Evolutionary conservation across 2,797 vertebrate species (phyloP).

Genomic region (Margarornis squamiger): DNA sequence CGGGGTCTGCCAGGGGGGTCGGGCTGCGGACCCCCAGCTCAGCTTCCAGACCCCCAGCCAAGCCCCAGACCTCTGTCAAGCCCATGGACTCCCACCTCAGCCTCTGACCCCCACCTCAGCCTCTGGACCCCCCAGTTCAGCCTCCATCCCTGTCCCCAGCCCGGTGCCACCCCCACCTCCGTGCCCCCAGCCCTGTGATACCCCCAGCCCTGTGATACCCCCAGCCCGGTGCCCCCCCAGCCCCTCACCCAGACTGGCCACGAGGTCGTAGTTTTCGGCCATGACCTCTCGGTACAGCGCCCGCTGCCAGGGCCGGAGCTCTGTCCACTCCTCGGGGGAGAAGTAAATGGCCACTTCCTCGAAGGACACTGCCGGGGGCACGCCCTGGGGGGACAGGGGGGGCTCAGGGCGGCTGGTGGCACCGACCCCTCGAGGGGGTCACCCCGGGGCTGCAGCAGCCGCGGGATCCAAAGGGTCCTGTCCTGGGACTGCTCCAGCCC

Average conservation of each 20-base stretch:
- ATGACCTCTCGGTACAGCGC: slow-evolving; percentile 65
- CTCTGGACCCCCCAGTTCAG: too few relatives aligned
- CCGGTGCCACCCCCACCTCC: not conserved
- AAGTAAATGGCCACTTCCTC: slow-evolving; percentile 70
- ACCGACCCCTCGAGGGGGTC: not conserved
- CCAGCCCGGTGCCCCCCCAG: not conserved
- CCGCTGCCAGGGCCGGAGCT: not conserved
- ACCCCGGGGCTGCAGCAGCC: not conserved
- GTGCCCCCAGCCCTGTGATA: too few relatives aligned
- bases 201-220: too few relatives aligned
- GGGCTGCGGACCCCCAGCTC: not conserved
- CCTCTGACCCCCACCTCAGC: too few relatives aligned
- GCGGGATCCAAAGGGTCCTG: not conserved
- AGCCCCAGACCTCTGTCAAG: not conserved
- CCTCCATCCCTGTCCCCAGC: not conserved
- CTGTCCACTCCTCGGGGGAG: slow-evolving; percentile 62
- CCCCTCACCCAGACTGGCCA: slow-evolving; percentile 61
- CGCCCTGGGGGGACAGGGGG: not conserved
- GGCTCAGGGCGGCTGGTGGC: not conserved
- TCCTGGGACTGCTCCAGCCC: not conserved
- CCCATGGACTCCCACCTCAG: not conserved
- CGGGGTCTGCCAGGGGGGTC: not conserved
- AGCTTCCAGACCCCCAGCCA: not conserved
- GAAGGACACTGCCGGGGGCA: not conserved
- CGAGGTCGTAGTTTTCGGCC: slow-evolving; percentile 44